Base-by-base conservation (phyloP, 2,113 vertebrate species). In the Tauraco erythrolophus region DNA sequence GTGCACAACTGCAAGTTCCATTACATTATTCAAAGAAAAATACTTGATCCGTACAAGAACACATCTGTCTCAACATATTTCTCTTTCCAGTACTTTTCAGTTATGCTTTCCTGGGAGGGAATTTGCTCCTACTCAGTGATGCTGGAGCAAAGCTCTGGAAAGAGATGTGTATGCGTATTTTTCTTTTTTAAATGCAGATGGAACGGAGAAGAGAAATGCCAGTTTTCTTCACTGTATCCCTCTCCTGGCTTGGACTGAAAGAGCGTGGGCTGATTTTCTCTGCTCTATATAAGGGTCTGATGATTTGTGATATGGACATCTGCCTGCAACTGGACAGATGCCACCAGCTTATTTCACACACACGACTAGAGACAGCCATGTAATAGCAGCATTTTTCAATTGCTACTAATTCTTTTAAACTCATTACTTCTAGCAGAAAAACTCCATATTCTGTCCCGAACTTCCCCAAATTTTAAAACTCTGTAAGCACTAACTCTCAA, bases 241-340 rank as follows among this genome's bases (percentile, higher is more conserved):
- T 50, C 81, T 84, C 50, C 81, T 33, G 4, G 53, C 60, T 64
- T 56, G 30, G 91, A 51, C 50, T 65, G 60, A 74, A 50, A 56
- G 13, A 92, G 56, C 0, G 2, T 39, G 43, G 65, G 70, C 54
- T 62, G 43, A 89, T 88, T 96, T 93, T 90, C 90, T 85, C 85
- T 86, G 75, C 25, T 93, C 2, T 83, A 9, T 69, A 72, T 28
- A 83, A 84, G 28, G 17, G n/a, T 37, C 50, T 70, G 62, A 92
- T 65, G 54, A 94, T 92, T 83, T 95, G 81, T 89, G 84, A 92
- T 89, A 81, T 53, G 53, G 81, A 82, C 78, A 95, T 92, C 82
- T 94, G 65, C 50, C 82, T 85, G 89, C 45, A 72, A 54, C 65
- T 85, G 84, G 84, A 88, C 53, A 89, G 89, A 89, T 1, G 57